Conservation (phyloP, 2,888 invertebrate species). For the Herminia tarsipennalis region DNA sequence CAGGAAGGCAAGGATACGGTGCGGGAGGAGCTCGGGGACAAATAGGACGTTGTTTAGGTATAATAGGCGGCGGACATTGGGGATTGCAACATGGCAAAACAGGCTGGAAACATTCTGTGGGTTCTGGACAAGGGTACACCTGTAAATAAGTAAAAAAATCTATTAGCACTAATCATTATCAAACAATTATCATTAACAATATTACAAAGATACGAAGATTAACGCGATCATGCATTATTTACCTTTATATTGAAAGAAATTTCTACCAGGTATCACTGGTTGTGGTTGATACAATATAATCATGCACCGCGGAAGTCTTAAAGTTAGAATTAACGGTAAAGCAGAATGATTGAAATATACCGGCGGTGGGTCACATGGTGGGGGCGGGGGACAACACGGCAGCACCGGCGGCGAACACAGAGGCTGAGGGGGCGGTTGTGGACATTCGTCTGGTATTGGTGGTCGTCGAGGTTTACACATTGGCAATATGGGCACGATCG, state of each 20-base stretch:
- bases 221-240: too few relatives aligned
- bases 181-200: too few relatives aligned
- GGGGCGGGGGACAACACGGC: slow-evolving; percentile 77
- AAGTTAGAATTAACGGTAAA: neutral
- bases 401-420: slow-evolving; percentile 74
- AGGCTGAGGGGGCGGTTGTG: slow-evolving; percentile 62
- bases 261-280: too few relatives aligned
- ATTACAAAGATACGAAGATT: too few relatives aligned
- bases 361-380: slow-evolving; percentile 75
- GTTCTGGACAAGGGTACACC: slow-evolving; percentile 74
- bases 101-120: slow-evolving; percentile 72
- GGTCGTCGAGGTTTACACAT: slow-evolving; percentile 68
- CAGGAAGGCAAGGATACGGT: slow-evolving; percentile 78
- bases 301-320: too few relatives aligned
- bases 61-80: slow-evolving; percentile 82
- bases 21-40: slow-evolving; percentile 76
- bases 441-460: slow-evolving; percentile 58
- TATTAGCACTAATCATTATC: too few relatives aligned
- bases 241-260: too few relatives aligned
- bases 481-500: slow-evolving; percentile 74
- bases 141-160: slow-evolving; percentile 38
- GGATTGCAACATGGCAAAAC: slow-evolving; percentile 78
- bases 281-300: too few relatives aligned
- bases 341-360: slow-evolving; percentile 45
- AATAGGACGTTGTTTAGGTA: slow-evolving; percentile 78